Conservation (phyloP, 2,888 invertebrate genomes). For the Noctua janthina region DNA sequence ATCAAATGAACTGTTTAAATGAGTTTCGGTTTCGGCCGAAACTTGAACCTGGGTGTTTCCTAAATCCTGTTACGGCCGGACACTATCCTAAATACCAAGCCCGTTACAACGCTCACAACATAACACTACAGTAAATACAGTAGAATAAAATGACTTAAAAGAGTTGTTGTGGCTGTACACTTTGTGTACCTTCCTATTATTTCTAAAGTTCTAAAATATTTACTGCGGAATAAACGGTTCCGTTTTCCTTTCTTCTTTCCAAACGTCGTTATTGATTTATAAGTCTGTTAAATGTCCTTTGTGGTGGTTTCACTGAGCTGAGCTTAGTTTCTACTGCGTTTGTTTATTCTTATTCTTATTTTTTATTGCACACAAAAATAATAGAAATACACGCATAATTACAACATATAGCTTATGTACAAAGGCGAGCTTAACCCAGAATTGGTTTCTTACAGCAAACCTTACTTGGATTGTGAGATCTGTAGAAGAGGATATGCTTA, state of each 20-base stretch:
- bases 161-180: background rate
- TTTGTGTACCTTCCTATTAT: background rate
- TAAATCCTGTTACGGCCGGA: background rate
- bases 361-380: too few species aligned
- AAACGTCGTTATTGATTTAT: slow-evolving; percentile 43
- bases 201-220: slow-evolving; percentile 8
- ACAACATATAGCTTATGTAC: too few species aligned
- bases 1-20: too few species aligned
- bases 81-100: background rate
- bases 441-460: too few species aligned
- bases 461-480: too few species aligned
- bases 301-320: slow-evolving; percentile 18
- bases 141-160: background rate
- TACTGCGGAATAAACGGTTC: background rate
- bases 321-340: slow-evolving; percentile 21
- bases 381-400: too few species aligned
- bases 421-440: too few species aligned
- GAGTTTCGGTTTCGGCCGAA: background rate
- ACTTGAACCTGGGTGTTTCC: background rate
- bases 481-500: too few species aligned
- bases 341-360: background rate
- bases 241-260: slow-evolving; percentile 12
- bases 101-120: background rate
- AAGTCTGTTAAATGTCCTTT: slow-evolving; percentile 24
- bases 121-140: background rate